Base-by-base conservation (phyloP, 2,888 invertebrate genomes). In the Nasonia oneida region DNA sequence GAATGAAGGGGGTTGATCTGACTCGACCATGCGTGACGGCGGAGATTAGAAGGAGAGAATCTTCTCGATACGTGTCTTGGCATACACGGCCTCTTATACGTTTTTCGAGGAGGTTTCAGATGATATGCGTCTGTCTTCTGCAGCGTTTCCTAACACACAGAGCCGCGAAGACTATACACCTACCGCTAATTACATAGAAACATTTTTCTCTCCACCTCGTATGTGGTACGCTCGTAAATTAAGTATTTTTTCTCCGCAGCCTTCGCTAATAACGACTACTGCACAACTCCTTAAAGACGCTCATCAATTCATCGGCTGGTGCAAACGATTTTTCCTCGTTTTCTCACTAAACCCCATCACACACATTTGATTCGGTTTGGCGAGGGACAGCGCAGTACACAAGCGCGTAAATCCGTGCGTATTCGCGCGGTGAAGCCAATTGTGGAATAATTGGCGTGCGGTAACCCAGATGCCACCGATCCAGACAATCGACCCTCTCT, bases 401-500 rank as follows among this genome's bases (percentile, higher is more conserved):
- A 33, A 12, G 61, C 70, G 67, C 64, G 61, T 73, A 42, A 39
- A 73, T n/a, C 3, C 73, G 47, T 50, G 73, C 1, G 74, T 29
- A 29, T 39, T 42, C 50, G 73, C 53, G 67, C 64, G 78, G 83
- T 61, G 37, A 84, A 23, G 71, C 84, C 82, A 87, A 87, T 87
- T 82, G 84, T 84, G 82, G 81, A 70, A 86, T 67, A 81, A 87
- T 81, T 74, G 79, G 47, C 74, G 78, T 61, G 71, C 77, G 76
- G 86, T 86, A 87, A 87, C 86, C 87, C 86, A 87, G 82, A 86
- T 87, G 82, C 79, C 86, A 76, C 84, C 77, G 84, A 84, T 86
- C 67, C 74, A 77, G 82, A 87, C 87, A 87, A 87, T 87, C 76
- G 86, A 85, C 71, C 53, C 81, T 23, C 37, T 71, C 47, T 39